A percentile compares a stretch with the other conserved stretches of the same genome.
phyloP scores from a whole-genome alignment of 2,797 vertebrate genomes.

The Sebastes vulpes region DNA sequence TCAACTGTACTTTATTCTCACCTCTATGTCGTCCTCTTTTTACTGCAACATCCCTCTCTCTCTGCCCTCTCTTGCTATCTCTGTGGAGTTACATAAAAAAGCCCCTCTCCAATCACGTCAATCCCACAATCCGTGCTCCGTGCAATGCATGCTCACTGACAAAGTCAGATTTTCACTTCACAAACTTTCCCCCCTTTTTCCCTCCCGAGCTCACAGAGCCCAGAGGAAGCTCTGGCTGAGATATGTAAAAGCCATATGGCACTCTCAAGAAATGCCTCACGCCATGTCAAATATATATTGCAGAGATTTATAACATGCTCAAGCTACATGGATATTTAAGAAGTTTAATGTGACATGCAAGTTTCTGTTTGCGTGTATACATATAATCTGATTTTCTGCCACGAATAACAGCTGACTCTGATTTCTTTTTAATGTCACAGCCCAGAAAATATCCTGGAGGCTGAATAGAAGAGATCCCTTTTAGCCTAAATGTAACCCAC shows the following conservation, averaged over 20 bases:
- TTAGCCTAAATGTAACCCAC: conserved; percentile 44
- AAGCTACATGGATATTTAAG: conserved; percentile 15
- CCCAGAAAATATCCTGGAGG: conserved; percentile 36
- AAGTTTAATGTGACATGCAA: conserved; percentile 21
- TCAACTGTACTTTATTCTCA: neutral
- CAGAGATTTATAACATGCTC: conserved; percentile 13
- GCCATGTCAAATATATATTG: conserved; percentile 24
- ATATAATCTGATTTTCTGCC: conserved; percentile 31
- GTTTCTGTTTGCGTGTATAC: conserved; percentile 3
- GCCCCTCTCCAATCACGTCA: neutral
- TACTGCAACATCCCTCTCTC: conserved; percentile 3
- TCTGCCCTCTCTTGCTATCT: conserved; percentile 6
- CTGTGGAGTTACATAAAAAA: conserved; percentile 36
- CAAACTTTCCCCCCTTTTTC: conserved; percentile 15
- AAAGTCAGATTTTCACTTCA: conserved; percentile 47
- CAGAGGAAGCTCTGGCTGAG: conserved; percentile 36
- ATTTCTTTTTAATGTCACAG: conserved; percentile 36
- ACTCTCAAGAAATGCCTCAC: conserved; percentile 18
- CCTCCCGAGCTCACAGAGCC: conserved; percentile 17
- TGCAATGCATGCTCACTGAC: conserved; percentile 45
- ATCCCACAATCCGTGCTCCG: conserved; percentile 9
- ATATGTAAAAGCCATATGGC: conserved; percentile 58
- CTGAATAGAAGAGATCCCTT: conserved; percentile 41
- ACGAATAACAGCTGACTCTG: conserved; percentile 18
- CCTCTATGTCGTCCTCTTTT: neutral